phyloP scores from a whole-genome alignment of 2,888 invertebrate genomes.

The Dioctria linearis region DNA sequence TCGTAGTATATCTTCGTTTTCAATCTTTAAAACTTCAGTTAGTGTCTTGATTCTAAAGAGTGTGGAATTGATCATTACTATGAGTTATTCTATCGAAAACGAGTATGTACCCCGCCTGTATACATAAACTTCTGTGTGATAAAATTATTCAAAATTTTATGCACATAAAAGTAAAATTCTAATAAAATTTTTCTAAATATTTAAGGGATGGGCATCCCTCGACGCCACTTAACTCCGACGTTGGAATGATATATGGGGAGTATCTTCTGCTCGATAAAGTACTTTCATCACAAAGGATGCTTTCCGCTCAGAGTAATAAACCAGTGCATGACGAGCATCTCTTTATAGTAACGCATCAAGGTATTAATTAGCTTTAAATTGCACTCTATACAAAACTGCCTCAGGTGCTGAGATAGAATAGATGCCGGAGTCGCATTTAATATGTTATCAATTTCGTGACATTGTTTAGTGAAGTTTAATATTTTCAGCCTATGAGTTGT shows the following conservation, averaged over 20 bases:
- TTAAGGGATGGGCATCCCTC: slow-evolving; percentile 19
- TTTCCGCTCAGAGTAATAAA: slow-evolving; percentile 81
- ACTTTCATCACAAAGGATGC: slow-evolving; percentile 84
- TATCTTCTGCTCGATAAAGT: slow-evolving; percentile 93
- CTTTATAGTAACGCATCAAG: slow-evolving; percentile 98
- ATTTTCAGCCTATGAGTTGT: slow-evolving; percentile 93
- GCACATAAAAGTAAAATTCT: not conserved
- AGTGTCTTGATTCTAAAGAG: slow-evolving; percentile 4
- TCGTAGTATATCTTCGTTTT: not conserved
- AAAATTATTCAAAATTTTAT: not conserved
- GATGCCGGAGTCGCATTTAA: too few species aligned
- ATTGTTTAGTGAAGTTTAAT: not conserved
- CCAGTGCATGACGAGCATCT: slow-evolving; percentile 97
- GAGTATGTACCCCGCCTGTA: slow-evolving; percentile 11
- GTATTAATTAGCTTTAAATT: slow-evolving; percentile 72
- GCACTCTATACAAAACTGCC: not conserved
- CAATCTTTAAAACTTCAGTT: not conserved
- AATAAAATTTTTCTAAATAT: not conserved
- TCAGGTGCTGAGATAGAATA: not conserved
- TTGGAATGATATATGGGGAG: slow-evolving; percentile 91
- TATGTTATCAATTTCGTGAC: not conserved
- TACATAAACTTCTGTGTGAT: not conserved
- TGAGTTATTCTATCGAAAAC: slow-evolving; percentile 35
- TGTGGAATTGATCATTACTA: not conserved
- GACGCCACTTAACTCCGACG: slow-evolving; percentile 76